Evolutionary conservation across 2,113 vertebrate genomes (phyloP).

Genomic region (Diadophis punctatus): DNA sequence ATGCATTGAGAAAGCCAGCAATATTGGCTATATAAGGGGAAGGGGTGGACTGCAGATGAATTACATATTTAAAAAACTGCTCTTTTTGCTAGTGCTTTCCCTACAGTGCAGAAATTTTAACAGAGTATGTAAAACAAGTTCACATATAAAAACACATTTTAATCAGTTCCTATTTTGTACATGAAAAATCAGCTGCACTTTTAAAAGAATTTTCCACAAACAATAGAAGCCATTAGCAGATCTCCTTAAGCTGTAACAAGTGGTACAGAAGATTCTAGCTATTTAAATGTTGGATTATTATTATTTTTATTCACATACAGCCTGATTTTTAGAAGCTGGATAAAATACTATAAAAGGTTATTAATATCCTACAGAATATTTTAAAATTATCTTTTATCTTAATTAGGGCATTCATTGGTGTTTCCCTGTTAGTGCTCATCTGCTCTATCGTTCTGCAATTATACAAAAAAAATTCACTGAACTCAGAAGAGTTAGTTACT

Average conservation of each 20-base stretch:
- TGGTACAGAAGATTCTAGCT: conserved; percentile 14
- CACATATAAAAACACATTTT: conserved; percentile 37
- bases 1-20: not conserved
- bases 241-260: conserved; percentile 46
- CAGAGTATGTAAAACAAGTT: conserved; percentile 14
- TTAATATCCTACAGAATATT: conserved; percentile 60
- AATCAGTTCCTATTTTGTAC: conserved; percentile 46
- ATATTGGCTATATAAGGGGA: rapidly evolving
- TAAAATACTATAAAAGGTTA: conserved; percentile 55
- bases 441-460: conserved; percentile 26
- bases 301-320: conserved; percentile 39
- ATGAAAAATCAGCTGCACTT: conserved; percentile 48
- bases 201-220: conserved; percentile 62
- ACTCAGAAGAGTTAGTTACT: conserved; percentile 33
- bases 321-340: conserved; percentile 48
- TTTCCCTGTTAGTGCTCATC: conserved; percentile 37
- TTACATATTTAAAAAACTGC: rapidly evolving
- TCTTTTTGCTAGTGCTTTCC: not conserved
- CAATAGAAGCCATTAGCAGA: conserved; percentile 56
- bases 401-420: conserved; percentile 55
- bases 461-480: conserved; percentile 42
- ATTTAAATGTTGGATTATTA: conserved; percentile 39
- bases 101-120: not conserved
- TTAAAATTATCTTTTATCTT: conserved; percentile 52
- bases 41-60: not conserved